phyloP scores from a whole-genome alignment of 2,797 vertebrate species.

The Schizothorax lantsangensis region DNA sequence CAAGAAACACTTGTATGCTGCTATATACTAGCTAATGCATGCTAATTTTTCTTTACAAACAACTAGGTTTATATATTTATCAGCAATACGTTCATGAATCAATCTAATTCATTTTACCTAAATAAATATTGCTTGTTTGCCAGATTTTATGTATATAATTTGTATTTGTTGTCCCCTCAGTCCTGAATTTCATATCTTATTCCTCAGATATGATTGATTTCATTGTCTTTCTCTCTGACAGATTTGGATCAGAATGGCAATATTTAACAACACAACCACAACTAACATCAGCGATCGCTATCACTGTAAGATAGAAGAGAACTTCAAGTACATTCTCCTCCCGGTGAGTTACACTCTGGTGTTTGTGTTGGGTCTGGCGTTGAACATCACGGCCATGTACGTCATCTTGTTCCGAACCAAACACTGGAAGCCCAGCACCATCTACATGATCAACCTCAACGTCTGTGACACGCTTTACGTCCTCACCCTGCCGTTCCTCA shows the following conservation, averaged over 20 bases:
- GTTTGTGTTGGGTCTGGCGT: constrained; percentile 85
- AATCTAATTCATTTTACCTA: background rate
- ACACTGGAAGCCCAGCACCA: constrained; percentile 91
- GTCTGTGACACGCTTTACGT: constrained; percentile 90
- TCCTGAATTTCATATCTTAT: background rate
- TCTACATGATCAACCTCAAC: constrained; percentile 96
- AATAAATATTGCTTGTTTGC: background rate
- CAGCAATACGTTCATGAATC: background rate
- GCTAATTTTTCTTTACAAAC: background rate
- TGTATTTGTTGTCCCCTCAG: background rate
- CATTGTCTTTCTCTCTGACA: constrained; percentile 42
- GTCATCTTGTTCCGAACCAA: constrained; percentile 89
- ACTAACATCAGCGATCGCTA: constrained; percentile 68
- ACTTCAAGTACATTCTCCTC: constrained; percentile 92
- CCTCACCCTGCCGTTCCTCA: constrained; percentile 91
- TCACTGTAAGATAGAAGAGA: constrained; percentile 85
- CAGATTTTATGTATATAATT: background rate
- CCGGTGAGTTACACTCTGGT: constrained; percentile 89
- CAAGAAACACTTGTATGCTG: background rate
- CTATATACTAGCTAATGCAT: background rate
- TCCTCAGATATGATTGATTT: background rate
- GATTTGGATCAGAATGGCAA: constrained; percentile 66
- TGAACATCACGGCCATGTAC: constrained; percentile 87
- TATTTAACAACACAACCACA: background rate
- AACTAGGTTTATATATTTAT: background rate